Conservation (phyloP, 2,113 vertebrate species). For the Megalops atlanticus region DNA sequence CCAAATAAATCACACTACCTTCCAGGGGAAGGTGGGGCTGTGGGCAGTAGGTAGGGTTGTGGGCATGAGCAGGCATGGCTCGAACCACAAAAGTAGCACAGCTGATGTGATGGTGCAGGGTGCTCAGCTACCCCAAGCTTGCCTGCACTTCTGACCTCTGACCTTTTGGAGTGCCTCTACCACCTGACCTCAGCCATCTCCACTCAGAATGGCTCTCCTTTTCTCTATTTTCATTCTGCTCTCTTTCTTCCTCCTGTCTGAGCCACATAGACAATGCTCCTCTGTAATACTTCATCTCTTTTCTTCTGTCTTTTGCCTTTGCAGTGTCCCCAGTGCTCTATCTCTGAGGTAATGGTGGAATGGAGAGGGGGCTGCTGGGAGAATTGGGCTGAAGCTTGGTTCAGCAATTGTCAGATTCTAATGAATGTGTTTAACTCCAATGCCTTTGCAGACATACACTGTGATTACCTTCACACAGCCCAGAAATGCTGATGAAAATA, state of each 20-base stretch:
- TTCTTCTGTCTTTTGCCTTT: not conserved
- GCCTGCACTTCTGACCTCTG: too few relatives aligned
- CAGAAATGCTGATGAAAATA: constrained; percentile 30
- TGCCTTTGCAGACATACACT: constrained; percentile 75
- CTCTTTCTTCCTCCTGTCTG: not conserved
- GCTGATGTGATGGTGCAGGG: too few relatives aligned
- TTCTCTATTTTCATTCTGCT: not conserved
- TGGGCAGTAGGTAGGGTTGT: too few relatives aligned
- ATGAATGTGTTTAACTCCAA: too few relatives aligned
- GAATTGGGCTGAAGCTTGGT: not conserved
- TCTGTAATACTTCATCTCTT: not conserved
- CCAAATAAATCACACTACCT: too few relatives aligned
- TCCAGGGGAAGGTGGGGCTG: too few relatives aligned
- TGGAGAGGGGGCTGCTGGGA: not conserved
- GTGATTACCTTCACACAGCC: constrained; percentile 69
- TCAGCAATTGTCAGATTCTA: not conserved
- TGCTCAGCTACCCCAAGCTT: too few relatives aligned
- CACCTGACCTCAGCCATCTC: not conserved
- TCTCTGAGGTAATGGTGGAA: not conserved
- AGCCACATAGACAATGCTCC: too few relatives aligned
- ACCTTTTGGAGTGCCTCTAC: not conserved
- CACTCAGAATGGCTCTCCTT: not conserved
- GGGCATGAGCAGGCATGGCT: too few relatives aligned
- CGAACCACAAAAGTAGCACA: too few relatives aligned
- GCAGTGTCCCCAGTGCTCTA: not conserved